phyloP scores from a whole-genome alignment of 2,888 invertebrate genomes.

The Eristalis pertinax region DNA sequence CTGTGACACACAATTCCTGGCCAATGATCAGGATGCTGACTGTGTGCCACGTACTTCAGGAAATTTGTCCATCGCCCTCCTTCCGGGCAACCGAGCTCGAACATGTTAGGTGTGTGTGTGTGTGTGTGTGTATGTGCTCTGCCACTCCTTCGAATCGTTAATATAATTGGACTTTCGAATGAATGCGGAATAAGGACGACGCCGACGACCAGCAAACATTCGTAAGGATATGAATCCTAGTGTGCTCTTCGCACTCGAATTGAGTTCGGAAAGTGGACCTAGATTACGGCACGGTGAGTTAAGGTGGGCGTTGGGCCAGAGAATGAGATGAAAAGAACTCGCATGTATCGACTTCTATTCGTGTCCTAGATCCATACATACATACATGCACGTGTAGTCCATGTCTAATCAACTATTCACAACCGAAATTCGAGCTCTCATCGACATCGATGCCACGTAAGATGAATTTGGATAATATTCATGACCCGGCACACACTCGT shows the following conservation, averaged over 20 bases:
- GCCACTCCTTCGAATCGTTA: conserved; percentile 21
- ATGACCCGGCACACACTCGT: conserved; percentile 37
- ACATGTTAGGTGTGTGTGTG: neutral
- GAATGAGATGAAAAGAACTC: neutral
- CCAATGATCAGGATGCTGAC: conserved; percentile 6
- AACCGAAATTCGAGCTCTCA: conserved; percentile 32
- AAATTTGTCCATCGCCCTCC: conserved; percentile 13
- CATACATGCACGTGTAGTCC: conserved; percentile 9
- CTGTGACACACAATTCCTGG: neutral
- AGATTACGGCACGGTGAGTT: conserved; percentile 17
- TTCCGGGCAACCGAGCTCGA: neutral
- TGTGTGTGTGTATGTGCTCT: neutral
- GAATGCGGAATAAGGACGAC: conserved; percentile 41
- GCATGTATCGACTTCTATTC: neutral
- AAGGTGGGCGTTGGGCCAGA: neutral
- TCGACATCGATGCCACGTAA: conserved; percentile 37
- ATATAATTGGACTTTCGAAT: conserved; percentile 62
- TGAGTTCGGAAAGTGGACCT: conserved; percentile 16
- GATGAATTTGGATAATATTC: conserved; percentile 59
- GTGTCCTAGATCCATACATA: conserved; percentile 20
- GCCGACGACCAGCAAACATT: conserved; percentile 30
- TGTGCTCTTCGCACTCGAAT: conserved; percentile 22
- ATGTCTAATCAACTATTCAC: conserved; percentile 55
- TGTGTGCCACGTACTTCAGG: conserved; percentile 23
- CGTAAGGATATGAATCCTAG: conserved; percentile 20